These are phyloP conservation scores for Astropecten irregularis DNA, from an alignment of 53 echinoderm and acorn worm species.

Conservation along the genomic window DNA sequence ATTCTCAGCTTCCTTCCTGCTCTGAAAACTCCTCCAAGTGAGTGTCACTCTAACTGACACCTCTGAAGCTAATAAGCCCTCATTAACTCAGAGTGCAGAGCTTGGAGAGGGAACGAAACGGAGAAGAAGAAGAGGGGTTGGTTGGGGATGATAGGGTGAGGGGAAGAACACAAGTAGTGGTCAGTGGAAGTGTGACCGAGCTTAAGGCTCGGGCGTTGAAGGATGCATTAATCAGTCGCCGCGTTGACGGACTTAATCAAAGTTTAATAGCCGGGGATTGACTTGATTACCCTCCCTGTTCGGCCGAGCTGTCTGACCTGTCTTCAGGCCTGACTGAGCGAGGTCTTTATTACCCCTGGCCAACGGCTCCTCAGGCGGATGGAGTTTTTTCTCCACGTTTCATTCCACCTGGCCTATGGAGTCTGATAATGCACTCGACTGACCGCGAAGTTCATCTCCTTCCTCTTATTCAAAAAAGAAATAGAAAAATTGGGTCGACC, in stretches of 20 bases:
- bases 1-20: no score
- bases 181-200: background rate
- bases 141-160: no score
- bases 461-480: no score
- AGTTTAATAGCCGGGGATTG: background rate
- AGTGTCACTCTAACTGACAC: no score
- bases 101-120: background rate
- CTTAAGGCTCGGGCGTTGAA: constrained; percentile 1
- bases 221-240: constrained; percentile 1
- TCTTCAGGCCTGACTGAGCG: background rate
- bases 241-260: constrained; percentile 16
- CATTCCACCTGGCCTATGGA: no score
- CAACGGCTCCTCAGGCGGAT: no score
- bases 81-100: background rate
- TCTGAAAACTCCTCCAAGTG: no score
- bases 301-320: background rate
- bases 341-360: background rate
- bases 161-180: no score
- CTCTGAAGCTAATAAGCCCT: background rate
- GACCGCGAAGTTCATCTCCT: no score
- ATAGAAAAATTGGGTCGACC: no score
- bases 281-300: background rate
- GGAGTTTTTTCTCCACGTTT: no score
- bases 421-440: no score
- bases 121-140: background rate